These are phyloP conservation scores for Phacellophora camtschatica DNA, from an alignment of 30 jellyfish, hydroid and myxozoan species.

Conservation along the genomic window DNA sequence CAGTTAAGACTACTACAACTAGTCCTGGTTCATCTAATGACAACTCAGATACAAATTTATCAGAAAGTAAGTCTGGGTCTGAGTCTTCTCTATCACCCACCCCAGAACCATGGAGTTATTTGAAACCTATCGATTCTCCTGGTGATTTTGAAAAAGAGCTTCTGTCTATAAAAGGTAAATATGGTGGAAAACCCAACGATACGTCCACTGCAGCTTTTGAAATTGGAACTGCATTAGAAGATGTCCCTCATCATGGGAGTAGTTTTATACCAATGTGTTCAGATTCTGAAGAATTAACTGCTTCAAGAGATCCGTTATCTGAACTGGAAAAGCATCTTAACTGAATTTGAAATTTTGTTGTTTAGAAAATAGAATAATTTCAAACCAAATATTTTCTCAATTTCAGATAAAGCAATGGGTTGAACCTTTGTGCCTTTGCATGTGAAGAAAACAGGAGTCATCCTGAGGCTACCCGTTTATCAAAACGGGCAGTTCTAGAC, in stretches of 20 bases:
- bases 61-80: constrained; percentile 5
- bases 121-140: constrained; percentile 49
- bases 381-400: not conserved
- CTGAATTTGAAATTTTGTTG: too few species aligned
- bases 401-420: not conserved
- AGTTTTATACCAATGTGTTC: not conserved
- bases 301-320: constrained; percentile 47
- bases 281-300: not conserved
- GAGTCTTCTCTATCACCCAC: constrained; percentile 23
- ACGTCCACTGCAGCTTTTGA: not conserved
- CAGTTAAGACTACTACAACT: not conserved
- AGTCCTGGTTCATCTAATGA: not conserved
- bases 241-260: not conserved
- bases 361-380: too few species aligned
- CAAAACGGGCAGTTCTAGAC: too few species aligned
- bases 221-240: constrained; percentile 20
- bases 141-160: constrained; percentile 64
- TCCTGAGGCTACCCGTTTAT: too few species aligned
- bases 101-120: constrained; percentile 54
- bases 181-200: not conserved
- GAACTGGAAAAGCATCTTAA: constrained; percentile 50
- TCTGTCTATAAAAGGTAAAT: constrained; percentile 20
- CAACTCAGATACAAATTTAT: constrained; percentile 30
- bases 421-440: not conserved
- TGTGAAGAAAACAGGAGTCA: not conserved